These are phyloP conservation scores for Melieria picta DNA, from an alignment of 2,888 invertebrate species.

Conservation along the genomic window DNA sequence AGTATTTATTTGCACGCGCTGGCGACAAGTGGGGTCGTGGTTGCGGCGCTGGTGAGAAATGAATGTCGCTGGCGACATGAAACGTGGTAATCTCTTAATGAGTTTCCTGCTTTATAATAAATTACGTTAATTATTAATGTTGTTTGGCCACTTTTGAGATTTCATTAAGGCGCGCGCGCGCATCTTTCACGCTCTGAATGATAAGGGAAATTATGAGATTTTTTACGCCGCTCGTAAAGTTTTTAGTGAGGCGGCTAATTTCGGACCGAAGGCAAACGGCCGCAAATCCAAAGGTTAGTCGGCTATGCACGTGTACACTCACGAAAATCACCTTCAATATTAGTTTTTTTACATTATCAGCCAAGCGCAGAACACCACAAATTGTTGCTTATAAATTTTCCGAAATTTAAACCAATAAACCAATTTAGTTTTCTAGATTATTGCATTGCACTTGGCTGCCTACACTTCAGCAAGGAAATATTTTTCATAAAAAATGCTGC, in stretches of 20 bases:
- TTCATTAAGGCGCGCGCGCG: conserved; percentile 3
- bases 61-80: too few species aligned
- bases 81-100: conserved; percentile 20
- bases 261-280: not conserved
- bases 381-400: not conserved
- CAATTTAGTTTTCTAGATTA: not conserved
- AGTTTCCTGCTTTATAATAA: conserved; percentile 23
- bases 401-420: not conserved
- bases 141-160: conserved; percentile 12
- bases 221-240: not conserved
- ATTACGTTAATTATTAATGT: conserved; percentile 18
- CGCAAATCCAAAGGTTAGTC: too few species aligned
- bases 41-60: too few species aligned
- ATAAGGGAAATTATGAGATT: not conserved
- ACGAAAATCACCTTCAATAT: too few species aligned
- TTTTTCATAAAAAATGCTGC: not conserved
- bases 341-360: too few species aligned
- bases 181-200: not conserved
- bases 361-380: not conserved
- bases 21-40: too few species aligned
- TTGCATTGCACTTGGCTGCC: not conserved
- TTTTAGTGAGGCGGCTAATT: not conserved
- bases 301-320: too few species aligned
- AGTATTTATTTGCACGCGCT: too few species aligned
- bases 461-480: conserved; percentile 4